Evolutionary conservation across 2,113 vertebrate species (phyloP).

Genomic region (Prunella fulvescens): DNA sequence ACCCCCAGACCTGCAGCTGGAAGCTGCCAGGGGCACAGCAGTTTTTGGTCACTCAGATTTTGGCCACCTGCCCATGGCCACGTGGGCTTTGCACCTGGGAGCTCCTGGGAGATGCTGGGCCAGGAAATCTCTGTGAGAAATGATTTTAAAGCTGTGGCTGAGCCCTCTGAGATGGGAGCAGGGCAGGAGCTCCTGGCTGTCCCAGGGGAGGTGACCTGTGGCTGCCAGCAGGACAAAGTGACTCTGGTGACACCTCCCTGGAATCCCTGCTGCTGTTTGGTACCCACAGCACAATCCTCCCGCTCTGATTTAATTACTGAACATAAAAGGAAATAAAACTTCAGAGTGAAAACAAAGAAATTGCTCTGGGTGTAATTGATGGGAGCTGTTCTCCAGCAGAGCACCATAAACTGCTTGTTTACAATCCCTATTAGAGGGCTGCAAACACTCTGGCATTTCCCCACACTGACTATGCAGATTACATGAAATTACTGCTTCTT

Average conservation of each 20-base stretch:
- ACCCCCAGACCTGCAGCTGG: background rate
- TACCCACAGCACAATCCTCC: background rate
- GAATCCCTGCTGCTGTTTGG: background rate
- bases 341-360: background rate
- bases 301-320: background rate
- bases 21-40: background rate
- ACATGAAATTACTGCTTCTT: background rate
- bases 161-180: background rate
- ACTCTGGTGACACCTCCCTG: background rate
- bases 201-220: background rate
- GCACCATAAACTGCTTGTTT: background rate
- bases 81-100: background rate
- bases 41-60: accelerated
- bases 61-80: accelerated
- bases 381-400: background rate
- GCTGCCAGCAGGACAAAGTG: accelerated
- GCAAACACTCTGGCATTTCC: background rate
- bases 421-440: background rate
- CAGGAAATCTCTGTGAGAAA: background rate
- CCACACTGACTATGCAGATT: background rate
- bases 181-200: background rate
- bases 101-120: background rate
- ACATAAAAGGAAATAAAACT: constrained; percentile 21
- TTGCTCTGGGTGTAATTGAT: background rate
- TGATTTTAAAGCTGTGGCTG: background rate